Base-by-base conservation (phyloP, 2,888 invertebrate species). In the Lochmaea crataegi region DNA sequence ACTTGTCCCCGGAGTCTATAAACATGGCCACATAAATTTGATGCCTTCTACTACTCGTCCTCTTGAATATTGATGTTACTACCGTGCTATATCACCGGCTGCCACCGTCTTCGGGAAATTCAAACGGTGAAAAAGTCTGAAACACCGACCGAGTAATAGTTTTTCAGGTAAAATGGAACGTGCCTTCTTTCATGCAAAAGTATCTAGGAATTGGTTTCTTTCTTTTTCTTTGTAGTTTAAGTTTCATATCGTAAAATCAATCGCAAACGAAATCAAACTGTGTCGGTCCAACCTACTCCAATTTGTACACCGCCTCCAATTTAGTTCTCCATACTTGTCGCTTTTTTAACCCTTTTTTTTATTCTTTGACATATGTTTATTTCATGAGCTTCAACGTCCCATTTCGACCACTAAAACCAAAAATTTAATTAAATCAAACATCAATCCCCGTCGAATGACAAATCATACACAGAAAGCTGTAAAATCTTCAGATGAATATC, bases 11-110 rank as follows among this genome's bases (percentile, higher is more conserved):
- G 83, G 86, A 86, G 86, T 85, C 87, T 86, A 87, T 87, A 87
- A 87, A 87, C 87, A 86, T 85, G 85, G 85, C 84, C 85, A 85
- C 87, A 86, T 87, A 87, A 87, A 87, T 87, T 87, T 87, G 86
- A 87, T 87, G 86, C 84, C 83, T 83, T 82, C 82, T 82, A 84
- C 84, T 83, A 83, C 83, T 83, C 82, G 81, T 82, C 83, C 82
- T 80, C 81, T 82, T 84, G 86, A 87, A 87, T 87, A 87, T 87
- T 87, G 83, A 87, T 86, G 86, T 82, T 83, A 85, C 84, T 83
- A 83, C 83, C 83, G 81, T 82, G 83, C 85, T 84, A 83, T 83
- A 84, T 85, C 83, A 84, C 85, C 82, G 78, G 77, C 77, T 68
- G 64, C 78, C 66, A 57, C 74, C 72, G 75, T 77, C 73, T 70